Evolutionary conservation across 2,888 invertebrate species (phyloP).

Genomic region (Conistra vaccinii): DNA sequence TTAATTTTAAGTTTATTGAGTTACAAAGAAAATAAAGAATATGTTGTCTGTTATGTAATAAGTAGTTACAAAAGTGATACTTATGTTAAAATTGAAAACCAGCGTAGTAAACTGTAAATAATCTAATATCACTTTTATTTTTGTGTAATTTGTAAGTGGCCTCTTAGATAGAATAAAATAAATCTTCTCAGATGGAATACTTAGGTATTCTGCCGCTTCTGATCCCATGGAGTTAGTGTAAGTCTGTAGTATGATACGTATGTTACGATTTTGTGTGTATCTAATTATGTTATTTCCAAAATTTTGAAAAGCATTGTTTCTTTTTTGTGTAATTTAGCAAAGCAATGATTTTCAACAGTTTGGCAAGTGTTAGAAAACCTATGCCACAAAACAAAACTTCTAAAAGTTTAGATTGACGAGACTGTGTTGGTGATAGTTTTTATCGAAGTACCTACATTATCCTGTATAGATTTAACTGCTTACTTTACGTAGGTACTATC

Average conservation of each 20-base stretch:
- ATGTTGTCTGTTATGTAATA: conserved; percentile 6
- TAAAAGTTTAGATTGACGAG: not conserved
- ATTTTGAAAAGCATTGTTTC: not conserved
- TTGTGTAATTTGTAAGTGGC: conserved; percentile 8
- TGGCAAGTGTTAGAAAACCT: not conserved
- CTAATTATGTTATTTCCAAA: conserved; percentile 8
- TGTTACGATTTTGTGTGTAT: not conserved
- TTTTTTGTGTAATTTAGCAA: not conserved
- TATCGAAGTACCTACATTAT: conserved; percentile 15
- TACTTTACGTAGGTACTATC: conserved; percentile 7
- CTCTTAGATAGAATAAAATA: too few species aligned
- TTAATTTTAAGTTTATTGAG: conserved; percentile 28
- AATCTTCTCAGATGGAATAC: not conserved
- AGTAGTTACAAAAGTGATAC: conserved; percentile 12
- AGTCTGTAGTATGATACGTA: not conserved
- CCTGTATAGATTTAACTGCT: conserved; percentile 18
- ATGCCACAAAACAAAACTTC: not conserved
- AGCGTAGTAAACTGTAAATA: conserved; percentile 8
- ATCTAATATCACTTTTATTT: not conserved
- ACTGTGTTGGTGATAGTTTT: not conserved
- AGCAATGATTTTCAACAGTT: not conserved
- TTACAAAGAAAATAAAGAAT: not conserved
- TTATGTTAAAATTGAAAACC: not conserved
- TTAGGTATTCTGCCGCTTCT: not conserved
- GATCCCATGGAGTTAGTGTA: not conserved